These are phyloP conservation scores for Neoaliturus tenellus DNA, from an alignment of 2,888 invertebrate genomes.

Conservation along the genomic window DNA sequence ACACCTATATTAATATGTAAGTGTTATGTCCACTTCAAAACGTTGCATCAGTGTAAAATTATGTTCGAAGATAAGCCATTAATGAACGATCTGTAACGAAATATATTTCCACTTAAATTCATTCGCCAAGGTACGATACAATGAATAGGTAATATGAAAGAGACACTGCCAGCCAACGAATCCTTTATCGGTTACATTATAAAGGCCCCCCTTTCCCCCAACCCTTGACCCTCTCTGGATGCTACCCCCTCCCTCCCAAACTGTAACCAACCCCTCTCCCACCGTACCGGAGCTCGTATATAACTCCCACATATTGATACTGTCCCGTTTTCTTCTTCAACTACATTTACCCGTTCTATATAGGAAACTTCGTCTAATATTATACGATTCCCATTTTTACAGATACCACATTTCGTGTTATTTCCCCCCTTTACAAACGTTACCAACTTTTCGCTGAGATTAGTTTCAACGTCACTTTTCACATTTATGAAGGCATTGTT, in stretches of 20 bases:
- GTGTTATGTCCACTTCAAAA: too few relatives aligned
- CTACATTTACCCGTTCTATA: slow-evolving; percentile 45
- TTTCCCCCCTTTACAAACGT: slow-evolving; percentile 12
- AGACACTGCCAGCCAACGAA: not conserved
- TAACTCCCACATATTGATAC: slow-evolving; percentile 50
- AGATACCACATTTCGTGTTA: slow-evolving; percentile 17
- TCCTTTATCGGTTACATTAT: slow-evolving; percentile 24
- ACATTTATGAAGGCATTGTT: not conserved
- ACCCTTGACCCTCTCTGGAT: not conserved
- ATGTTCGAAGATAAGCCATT: too few relatives aligned
- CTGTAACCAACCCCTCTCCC: too few relatives aligned
- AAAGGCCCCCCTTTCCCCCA: not conserved
- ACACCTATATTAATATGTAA: too few relatives aligned
- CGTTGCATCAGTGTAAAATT: too few relatives aligned
- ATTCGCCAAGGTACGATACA: not conserved
- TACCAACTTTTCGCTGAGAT: not conserved
- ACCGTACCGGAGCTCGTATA: not conserved
- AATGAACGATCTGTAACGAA: too few relatives aligned
- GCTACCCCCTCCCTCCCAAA: not conserved
- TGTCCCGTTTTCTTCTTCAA: slow-evolving; percentile 51
- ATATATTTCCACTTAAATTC: not conserved
- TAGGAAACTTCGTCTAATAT: slow-evolving; percentile 37
- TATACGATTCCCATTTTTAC: slow-evolving; percentile 34
- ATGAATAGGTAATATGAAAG: not conserved
- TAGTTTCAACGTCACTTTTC: not conserved